These are phyloP conservation scores for Oscheius myriophilus DNA, from an alignment of 2,888 invertebrate species.

Conservation along the genomic window DNA sequence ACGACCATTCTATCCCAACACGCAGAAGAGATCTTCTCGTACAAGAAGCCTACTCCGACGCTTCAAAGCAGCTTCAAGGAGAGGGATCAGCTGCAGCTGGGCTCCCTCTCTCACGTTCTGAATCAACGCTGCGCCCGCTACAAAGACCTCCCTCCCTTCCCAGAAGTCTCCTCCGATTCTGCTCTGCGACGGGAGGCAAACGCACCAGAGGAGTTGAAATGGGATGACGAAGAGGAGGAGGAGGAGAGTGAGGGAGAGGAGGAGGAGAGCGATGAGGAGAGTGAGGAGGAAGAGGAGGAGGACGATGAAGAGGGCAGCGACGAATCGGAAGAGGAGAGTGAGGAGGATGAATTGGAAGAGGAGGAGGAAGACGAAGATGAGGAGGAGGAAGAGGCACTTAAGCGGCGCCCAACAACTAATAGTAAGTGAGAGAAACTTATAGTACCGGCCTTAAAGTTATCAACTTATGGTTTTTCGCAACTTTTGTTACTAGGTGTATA, in stretches of 20 bases:
- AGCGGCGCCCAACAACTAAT: constrained; percentile 2
- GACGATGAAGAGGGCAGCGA: constrained; percentile 54
- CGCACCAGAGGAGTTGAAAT: constrained; percentile 40
- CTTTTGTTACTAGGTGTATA: no score
- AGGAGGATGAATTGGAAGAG: constrained; percentile 35
- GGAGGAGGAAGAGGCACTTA: constrained; percentile 4
- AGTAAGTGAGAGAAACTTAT: neutral
- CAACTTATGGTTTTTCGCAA: no score
- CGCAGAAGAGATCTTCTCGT: constrained; percentile 86
- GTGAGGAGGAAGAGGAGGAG: constrained; percentile 39
- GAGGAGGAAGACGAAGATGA: constrained; percentile 38
- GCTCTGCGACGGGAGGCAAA: constrained; percentile 41
- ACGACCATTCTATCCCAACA: constrained; percentile 70
- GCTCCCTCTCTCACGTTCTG: constrained; percentile 92
- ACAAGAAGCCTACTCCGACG: constrained; percentile 91
- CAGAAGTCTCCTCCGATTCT: constrained; percentile 74
- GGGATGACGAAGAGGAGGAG: constrained; percentile 56
- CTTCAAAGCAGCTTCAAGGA: constrained; percentile 81
- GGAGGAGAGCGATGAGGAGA: constrained; percentile 40
- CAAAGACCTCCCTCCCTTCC: constrained; percentile 86
- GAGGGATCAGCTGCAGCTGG: constrained; percentile 87
- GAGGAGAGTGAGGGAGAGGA: constrained; percentile 55
- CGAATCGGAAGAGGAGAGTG: constrained; percentile 45
- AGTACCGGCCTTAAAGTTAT: neutral
- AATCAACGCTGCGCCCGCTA: constrained; percentile 87